These are phyloP conservation scores for Crambe crambe DNA, from an alignment of 37 sponge, comb jelly and placozoan species.

Conservation along the genomic window DNA sequence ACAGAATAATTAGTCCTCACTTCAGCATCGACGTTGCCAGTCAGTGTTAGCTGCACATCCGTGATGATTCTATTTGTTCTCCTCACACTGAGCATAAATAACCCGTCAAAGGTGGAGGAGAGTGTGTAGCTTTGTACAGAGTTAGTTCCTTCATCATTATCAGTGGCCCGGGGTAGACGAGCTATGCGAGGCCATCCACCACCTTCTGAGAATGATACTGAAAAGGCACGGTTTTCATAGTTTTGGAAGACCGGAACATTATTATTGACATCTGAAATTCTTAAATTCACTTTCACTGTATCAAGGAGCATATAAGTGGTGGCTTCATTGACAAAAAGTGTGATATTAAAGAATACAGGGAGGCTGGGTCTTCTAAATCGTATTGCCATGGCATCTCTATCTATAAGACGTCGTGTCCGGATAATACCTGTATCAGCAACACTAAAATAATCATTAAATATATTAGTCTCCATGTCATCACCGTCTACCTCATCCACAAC, in stretches of 20 bases:
- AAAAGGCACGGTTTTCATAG: not conserved
- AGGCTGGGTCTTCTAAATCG: not conserved
- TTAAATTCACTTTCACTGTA: conserved; percentile 1
- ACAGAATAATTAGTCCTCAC: not conserved
- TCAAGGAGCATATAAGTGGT: not conserved
- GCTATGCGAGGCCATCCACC: not conserved
- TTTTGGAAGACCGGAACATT: conserved; percentile 59
- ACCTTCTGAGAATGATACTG: not conserved
- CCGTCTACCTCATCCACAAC: too few species aligned
- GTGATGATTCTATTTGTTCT: not conserved
- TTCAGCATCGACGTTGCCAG: not conserved
- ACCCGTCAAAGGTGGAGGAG: not conserved
- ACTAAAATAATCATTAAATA: not conserved
- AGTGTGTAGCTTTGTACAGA: conserved; percentile 14
- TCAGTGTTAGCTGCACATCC: not conserved
- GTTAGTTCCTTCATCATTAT: conserved; percentile 51
- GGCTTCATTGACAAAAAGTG: not conserved
- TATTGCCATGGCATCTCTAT: conserved; percentile 30
- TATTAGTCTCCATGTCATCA: not conserved
- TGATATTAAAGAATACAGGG: conserved; percentile 23
- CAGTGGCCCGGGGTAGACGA: not conserved
- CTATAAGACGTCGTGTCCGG: not conserved
- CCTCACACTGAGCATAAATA: not conserved
- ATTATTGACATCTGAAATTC: conserved; percentile 64
- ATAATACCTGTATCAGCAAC: not conserved